These are phyloP conservation scores for Mus pahari DNA, from an alignment of 2,113 vertebrate species.

Conservation along the genomic window DNA sequence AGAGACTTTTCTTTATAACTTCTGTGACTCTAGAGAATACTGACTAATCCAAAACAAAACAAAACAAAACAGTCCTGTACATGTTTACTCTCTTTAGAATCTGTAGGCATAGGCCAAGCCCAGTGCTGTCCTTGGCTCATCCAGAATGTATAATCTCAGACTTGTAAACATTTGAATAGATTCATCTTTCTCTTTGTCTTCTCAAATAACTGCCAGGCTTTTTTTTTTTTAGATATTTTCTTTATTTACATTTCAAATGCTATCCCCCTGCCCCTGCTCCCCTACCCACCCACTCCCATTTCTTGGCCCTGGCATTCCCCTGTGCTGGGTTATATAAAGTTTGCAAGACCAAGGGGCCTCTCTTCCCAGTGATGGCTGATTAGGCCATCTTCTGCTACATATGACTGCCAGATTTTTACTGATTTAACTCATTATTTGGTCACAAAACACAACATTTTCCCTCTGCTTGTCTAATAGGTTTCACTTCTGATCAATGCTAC, in stretches of 20 bases:
- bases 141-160: neutral
- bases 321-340: no score
- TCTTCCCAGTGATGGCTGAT: no score
- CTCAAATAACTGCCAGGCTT: neutral
- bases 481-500: neutral
- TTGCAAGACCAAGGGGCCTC: no score
- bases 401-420: constrained; percentile 1
- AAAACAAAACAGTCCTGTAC: neutral
- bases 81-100: neutral
- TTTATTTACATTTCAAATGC: no score
- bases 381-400: no score
- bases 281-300: no score
- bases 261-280: no score
- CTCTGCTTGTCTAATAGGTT: neutral
- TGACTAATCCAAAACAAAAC: no score
- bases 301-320: no score
- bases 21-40: no score
- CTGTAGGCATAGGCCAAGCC: neutral
- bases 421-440: neutral
- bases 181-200: neutral
- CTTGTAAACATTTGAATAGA: neutral
- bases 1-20: no score
- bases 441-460: neutral
- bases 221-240: no score
- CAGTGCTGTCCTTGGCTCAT: neutral